Conservation (phyloP, 2,113 vertebrate species). For the Mungos mungo region DNA sequence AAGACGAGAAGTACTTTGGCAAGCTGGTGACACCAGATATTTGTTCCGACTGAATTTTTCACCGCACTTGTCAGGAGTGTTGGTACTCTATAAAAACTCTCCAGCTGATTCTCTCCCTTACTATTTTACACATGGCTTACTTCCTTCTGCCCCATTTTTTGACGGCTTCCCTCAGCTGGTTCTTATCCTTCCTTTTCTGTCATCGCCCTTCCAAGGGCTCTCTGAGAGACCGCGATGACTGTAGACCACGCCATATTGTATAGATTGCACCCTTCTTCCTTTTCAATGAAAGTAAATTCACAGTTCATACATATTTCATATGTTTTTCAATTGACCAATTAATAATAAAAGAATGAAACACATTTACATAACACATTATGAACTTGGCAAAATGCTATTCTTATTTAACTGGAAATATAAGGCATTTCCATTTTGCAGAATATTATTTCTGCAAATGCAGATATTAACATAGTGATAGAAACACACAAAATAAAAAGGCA, state of each 20-base stretch:
- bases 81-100: background rate
- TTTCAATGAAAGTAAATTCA: background rate
- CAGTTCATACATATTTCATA: background rate
- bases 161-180: conserved; percentile 20
- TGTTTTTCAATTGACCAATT: background rate
- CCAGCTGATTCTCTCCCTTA: background rate
- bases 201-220: background rate
- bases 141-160: conserved; percentile 30
- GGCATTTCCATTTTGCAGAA: conserved; percentile 18
- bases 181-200: background rate
- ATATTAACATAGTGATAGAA: background rate
- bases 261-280: background rate
- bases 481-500: conserved; percentile 36
- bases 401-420: background rate
- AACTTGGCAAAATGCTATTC: background rate
- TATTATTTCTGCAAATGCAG: background rate
- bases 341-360: background rate
- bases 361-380: background rate
- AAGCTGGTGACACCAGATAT: background rate
- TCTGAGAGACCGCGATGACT: background rate
- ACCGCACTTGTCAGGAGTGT: background rate
- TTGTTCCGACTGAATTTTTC: background rate
- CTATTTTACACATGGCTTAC: background rate
- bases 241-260: background rate
- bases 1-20: background rate